phyloP scores from a whole-genome alignment of 2,888 invertebrate genomes.

The Coelopa pilipes region DNA sequence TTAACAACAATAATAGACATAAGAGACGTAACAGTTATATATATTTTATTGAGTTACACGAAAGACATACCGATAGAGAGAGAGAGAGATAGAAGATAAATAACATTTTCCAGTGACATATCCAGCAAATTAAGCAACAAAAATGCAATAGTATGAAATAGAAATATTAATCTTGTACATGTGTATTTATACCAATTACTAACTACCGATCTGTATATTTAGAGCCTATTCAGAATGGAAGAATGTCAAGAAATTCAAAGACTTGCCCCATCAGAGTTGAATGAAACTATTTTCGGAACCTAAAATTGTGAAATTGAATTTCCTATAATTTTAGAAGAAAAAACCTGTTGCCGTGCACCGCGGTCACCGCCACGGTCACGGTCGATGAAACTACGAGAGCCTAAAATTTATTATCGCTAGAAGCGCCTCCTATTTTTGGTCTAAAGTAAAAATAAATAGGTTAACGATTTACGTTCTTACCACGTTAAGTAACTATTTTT shows the following conservation, averaged over 20 bases:
- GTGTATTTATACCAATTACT: not conserved
- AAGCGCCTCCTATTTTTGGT: constrained; percentile 25
- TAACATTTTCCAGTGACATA: constrained; percentile 32
- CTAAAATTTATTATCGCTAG: not conserved
- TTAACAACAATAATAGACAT: too few species aligned
- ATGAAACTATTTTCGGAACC: constrained; percentile 6
- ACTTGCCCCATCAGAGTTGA: not conserved
- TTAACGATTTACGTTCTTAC: too few species aligned
- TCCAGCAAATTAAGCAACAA: constrained; percentile 15
- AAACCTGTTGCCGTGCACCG: not conserved
- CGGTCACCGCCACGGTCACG: too few species aligned
- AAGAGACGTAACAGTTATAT: not conserved
- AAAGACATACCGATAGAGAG: not conserved
- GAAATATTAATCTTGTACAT: not conserved
- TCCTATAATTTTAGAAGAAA: constrained; percentile 28
- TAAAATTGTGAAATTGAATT: constrained; percentile 19
- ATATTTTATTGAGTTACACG: constrained; percentile 4
- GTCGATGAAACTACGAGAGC: not conserved
- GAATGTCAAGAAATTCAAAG: not conserved
- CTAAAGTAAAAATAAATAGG: not conserved
- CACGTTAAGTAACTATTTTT: constrained; percentile 8
- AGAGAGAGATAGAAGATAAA: not conserved
- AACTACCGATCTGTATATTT: too few species aligned
- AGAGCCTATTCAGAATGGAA: not conserved
- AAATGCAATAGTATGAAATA: constrained; percentile 22